Evolutionary conservation across 2,888 invertebrate genomes (phyloP).

Genomic region (Nemotelus nigrinus): DNA sequence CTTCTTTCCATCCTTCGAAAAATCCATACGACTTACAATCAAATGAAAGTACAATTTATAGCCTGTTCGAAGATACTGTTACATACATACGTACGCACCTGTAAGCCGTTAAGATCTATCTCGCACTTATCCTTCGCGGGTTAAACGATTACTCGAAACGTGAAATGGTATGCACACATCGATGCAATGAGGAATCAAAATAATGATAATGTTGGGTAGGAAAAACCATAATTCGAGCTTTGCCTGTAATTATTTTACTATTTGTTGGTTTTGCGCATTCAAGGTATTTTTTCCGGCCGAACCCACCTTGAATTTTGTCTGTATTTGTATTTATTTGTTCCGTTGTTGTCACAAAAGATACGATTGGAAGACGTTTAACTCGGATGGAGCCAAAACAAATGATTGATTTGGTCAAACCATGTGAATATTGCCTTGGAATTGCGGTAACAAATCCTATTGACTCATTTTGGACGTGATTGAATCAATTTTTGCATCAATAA

Average conservation of each 20-base stretch:
- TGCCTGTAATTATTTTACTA: background rate
- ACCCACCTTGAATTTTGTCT: background rate
- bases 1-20: conserved; percentile 28
- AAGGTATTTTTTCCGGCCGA: conserved; percentile 16
- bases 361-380: too few species aligned
- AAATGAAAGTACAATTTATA: too few species aligned
- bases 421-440: too few species aligned
- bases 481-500: too few species aligned
- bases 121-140: conserved; percentile 26
- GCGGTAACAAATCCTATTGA: too few species aligned
- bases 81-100: background rate
- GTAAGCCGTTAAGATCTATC: background rate
- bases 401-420: too few species aligned
- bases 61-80: background rate
- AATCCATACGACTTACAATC: background rate
- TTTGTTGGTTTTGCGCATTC: background rate
- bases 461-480: too few species aligned
- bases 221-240: background rate
- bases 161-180: background rate
- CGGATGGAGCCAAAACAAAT: too few species aligned
- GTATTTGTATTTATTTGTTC: too few species aligned
- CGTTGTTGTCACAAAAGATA: too few species aligned
- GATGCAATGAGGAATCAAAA: too few species aligned
- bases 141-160: background rate
- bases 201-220: background rate